These are phyloP conservation scores for Alviniconcha marisindica DNA, from an alignment of 1,140 invertebrate species.

Conservation along the genomic window DNA sequence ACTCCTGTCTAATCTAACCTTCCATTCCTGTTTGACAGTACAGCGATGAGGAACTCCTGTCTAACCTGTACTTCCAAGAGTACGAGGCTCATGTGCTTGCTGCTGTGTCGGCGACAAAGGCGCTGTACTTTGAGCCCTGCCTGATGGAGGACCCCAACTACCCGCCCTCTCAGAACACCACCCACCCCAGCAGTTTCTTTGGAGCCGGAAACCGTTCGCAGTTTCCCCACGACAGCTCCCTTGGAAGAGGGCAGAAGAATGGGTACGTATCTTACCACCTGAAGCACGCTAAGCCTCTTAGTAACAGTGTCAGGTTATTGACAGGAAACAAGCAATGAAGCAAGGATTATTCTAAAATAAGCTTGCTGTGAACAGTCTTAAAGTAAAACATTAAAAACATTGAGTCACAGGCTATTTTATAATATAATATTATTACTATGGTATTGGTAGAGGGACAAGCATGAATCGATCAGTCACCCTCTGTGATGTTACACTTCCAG, in stretches of 20 bases:
- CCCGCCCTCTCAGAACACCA: constrained; percentile 44
- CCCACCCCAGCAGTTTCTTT: neutral
- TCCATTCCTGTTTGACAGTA: constrained; percentile 33
- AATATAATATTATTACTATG: no score
- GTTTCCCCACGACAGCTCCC: neutral
- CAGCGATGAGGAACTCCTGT: constrained; percentile 40
- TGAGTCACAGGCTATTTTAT: no score
- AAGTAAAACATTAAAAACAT: no score
- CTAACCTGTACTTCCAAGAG: constrained; percentile 50
- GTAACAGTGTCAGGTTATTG: no score
- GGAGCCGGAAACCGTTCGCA: neutral
- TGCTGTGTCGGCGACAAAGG: constrained; percentile 57
- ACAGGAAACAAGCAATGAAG: no score
- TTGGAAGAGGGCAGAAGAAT: neutral
- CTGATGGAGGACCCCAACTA: constrained; percentile 60
- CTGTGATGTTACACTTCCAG: no score
- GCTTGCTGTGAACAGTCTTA: no score
- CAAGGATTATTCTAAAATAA: no score
- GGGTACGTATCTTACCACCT: neutral
- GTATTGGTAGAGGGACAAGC: no score
- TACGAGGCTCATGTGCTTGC: constrained; percentile 66
- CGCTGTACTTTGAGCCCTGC: constrained; percentile 59
- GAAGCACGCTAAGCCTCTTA: no score
- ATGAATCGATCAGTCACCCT: constrained; percentile 30
- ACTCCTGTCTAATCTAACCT: no score